These are phyloP conservation scores for Ia io DNA, from an alignment of 2,113 vertebrate genomes.

Conservation along the genomic window DNA sequence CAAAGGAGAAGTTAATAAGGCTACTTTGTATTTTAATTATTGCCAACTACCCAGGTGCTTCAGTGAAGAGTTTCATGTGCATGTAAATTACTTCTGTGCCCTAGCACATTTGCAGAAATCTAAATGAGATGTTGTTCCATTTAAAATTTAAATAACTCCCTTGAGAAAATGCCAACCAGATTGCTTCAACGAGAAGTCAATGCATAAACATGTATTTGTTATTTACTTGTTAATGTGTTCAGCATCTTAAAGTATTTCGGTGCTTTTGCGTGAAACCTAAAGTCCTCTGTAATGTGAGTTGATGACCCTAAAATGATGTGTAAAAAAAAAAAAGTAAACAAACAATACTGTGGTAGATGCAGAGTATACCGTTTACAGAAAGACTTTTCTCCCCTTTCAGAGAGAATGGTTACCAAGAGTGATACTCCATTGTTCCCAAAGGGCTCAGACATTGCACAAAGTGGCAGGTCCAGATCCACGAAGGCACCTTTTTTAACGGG, in stretches of 20 bases:
- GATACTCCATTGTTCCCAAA: neutral
- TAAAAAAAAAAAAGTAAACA: neutral
- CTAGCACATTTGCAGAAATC: slow-evolving; percentile 73
- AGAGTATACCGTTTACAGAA: neutral
- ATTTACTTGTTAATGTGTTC: slow-evolving; percentile 65
- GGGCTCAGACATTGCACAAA: neutral
- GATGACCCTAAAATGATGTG: neutral
- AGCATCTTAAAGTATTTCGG: slow-evolving; percentile 4
- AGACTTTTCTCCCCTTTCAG: neutral
- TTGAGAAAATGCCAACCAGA: slow-evolving; percentile 77
- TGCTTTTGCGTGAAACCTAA: slow-evolving; percentile 2
- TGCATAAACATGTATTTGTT: slow-evolving; percentile 74
- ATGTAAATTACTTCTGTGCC: slow-evolving; percentile 74
- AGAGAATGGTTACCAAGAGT: neutral
- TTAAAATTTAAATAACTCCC: slow-evolving; percentile 80
- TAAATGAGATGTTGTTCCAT: slow-evolving; percentile 76
- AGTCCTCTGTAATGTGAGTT: slow-evolving; percentile 31
- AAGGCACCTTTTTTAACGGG: neutral
- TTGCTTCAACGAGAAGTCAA: slow-evolving; percentile 69
- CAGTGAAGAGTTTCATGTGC: slow-evolving; percentile 70
- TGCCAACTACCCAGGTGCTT: slow-evolving; percentile 75
- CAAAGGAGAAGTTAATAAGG: slow-evolving; percentile 67
- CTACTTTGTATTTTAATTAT: slow-evolving; percentile 77
- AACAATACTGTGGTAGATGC: neutral
- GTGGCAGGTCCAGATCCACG: slow-evolving; percentile 27